phyloP scores from a whole-genome alignment of 2,113 vertebrate genomes.

The Oryctolagus cuniculus region DNA sequence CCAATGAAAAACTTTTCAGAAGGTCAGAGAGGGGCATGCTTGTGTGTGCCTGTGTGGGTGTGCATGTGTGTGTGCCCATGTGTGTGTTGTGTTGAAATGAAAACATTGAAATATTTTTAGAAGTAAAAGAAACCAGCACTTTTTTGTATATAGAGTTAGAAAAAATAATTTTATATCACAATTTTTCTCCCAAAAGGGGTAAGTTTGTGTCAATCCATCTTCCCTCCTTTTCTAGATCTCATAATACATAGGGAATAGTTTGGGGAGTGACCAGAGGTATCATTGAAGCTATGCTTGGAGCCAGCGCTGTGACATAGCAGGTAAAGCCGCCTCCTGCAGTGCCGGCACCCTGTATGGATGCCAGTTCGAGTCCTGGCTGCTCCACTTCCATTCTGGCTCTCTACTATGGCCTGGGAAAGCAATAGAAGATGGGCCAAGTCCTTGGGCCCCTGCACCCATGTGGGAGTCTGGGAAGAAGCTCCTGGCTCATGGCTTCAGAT shows the following conservation, averaged over 20 bases:
- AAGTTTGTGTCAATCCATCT: neutral
- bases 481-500: no score
- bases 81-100: neutral
- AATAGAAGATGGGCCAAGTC: no score
- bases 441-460: no score
- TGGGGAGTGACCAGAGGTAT: neutral
- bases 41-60: neutral
- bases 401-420: no score
- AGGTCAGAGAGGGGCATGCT: no score
- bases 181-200: neutral
- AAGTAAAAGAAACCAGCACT: neutral
- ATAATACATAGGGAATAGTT: neutral
- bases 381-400: no score
- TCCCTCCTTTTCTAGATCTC: conserved; percentile 20
- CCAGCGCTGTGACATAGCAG: no score
- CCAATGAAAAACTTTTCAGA: neutral
- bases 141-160: conserved; percentile 22
- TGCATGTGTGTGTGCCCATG: neutral
- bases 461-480: no score
- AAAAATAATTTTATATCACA: neutral
- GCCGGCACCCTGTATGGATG: no score
- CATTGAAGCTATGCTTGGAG: neutral
- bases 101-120: conserved; percentile 2
- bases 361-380: no score
- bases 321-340: no score